Percentiles rank a stretch among this genome's conserved stretches.
These are phyloP conservation scores for Sminthurinus signatus DNA, from an alignment of 1,140 invertebrate genomes.

Conservation along the genomic window DNA sequence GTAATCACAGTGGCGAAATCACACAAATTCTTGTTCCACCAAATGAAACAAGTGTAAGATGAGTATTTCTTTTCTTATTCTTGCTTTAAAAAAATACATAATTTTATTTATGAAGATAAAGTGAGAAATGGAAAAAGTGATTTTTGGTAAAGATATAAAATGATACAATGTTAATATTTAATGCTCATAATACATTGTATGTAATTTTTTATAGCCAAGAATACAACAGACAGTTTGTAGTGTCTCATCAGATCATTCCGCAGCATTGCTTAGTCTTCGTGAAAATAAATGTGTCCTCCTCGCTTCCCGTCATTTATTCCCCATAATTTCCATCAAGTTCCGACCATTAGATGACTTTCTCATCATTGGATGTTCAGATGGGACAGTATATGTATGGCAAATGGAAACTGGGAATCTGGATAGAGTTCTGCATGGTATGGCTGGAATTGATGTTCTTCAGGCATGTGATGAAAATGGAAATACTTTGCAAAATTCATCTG, in stretches of 20 bases:
- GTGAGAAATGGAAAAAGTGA: too few relatives aligned
- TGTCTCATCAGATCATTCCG: conserved; percentile 95
- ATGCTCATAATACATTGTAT: too few relatives aligned
- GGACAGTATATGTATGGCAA: conserved; percentile 55
- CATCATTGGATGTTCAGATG: conserved; percentile 95
- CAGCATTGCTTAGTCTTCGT: conserved; percentile 83
- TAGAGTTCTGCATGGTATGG: conserved; percentile 87
- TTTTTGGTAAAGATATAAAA: too few relatives aligned
- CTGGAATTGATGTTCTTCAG: conserved; percentile 90
- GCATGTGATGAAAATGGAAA: conserved; percentile 86
- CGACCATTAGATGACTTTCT: conserved; percentile 96
- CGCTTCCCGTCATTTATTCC: conserved; percentile 92
- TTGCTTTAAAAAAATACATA: too few relatives aligned
- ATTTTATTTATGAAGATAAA: too few relatives aligned
- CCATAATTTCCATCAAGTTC: conserved; percentile 94
- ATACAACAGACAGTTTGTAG: conserved; percentile 94
- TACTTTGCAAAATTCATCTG: conserved; percentile 16
- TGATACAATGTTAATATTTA: too few relatives aligned
- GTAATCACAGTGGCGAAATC: conserved; percentile 69
- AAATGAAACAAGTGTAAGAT: conserved; percentile 30
- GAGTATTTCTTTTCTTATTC: too few relatives aligned
- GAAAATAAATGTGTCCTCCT: conserved; percentile 92
- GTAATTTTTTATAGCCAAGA: conserved; percentile 63
- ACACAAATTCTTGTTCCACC: conserved; percentile 28
- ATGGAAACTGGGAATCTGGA: conserved; percentile 99